Conservation (phyloP, 2,113 vertebrate species). For the Trinectes maculatus region DNA sequence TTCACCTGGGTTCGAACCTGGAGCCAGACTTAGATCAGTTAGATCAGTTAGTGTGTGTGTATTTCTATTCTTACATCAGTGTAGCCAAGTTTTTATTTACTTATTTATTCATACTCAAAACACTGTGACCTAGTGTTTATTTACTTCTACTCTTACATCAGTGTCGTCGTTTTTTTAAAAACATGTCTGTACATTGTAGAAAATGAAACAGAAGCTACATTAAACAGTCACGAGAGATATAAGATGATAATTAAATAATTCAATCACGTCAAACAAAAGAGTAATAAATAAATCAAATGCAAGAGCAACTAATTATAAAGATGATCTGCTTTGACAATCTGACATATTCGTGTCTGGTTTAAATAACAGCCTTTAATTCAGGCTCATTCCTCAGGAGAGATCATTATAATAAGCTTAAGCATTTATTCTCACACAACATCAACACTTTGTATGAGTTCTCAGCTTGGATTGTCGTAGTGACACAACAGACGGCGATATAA, state of each 20-base stretch:
- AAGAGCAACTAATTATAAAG: neutral
- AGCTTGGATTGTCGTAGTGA: neutral
- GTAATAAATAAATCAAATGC: neutral
- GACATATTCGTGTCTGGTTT: neutral
- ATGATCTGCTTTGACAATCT: too few relatives aligned
- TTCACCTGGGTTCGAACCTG: too few relatives aligned
- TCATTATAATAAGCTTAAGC: neutral
- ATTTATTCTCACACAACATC: neutral
- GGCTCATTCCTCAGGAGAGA: neutral
- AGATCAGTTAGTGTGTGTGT: too few relatives aligned
- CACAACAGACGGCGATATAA: neutral
- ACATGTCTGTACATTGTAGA: neutral
- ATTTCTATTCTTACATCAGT: too few relatives aligned
- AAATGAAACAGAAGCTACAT: neutral
- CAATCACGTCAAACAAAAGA: neutral
- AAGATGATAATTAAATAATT: neutral
- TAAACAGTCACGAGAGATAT: neutral
- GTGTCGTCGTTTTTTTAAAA: too few relatives aligned
- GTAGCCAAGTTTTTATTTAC: too few relatives aligned
- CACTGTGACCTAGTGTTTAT: too few relatives aligned
- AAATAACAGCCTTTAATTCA: slow-evolving; percentile 9
- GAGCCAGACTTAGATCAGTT: too few relatives aligned
- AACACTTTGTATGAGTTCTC: neutral
- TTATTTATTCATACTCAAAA: too few relatives aligned
- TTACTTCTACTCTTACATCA: too few relatives aligned